Evolutionary conservation across 2,797 vertebrate species (phyloP).

Genomic region (Phataginus tetradactyla): DNA sequence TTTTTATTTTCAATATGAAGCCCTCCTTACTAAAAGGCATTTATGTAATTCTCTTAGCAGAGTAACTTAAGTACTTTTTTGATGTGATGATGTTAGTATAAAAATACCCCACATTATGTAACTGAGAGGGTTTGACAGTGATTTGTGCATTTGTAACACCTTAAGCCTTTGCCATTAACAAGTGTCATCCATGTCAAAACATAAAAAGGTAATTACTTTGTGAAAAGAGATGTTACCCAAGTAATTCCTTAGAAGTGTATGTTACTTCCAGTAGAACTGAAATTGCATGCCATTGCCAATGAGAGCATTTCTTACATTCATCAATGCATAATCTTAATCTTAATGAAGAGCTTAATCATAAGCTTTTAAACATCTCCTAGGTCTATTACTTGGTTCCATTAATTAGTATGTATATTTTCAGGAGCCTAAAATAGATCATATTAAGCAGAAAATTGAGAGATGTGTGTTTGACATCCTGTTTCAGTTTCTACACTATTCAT

Average conservation of each 20-base stretch:
- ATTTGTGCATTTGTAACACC: constrained; percentile 74
- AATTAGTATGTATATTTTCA: constrained; percentile 79
- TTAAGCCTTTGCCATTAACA: constrained; percentile 71
- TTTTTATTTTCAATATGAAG: constrained; percentile 41
- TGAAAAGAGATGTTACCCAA: constrained; percentile 72
- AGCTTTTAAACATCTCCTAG: constrained; percentile 68
- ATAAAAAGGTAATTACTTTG: constrained; percentile 76
- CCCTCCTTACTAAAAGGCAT: neutral
- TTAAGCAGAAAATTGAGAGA: constrained; percentile 67
- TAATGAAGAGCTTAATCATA: constrained; percentile 77
- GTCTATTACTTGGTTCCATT: constrained; percentile 73
- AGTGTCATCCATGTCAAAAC: constrained; percentile 78
- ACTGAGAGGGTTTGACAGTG: constrained; percentile 67
- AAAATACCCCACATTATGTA: constrained; percentile 70
- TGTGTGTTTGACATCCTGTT: constrained; percentile 49
- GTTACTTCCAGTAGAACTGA: constrained; percentile 67
- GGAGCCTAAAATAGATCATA: constrained; percentile 75
- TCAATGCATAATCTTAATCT: constrained; percentile 70
- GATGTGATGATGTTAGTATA: constrained; percentile 47
- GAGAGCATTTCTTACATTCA: constrained; percentile 59
- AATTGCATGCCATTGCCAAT: constrained; percentile 53
- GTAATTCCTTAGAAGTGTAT: constrained; percentile 66
- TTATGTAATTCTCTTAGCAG: constrained; percentile 32
- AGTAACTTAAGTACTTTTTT: constrained; percentile 54
- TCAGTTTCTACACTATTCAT: constrained; percentile 59